phyloP scores from a whole-genome alignment of 2,888 invertebrate genomes.

The Halictus quadricinctus region DNA sequence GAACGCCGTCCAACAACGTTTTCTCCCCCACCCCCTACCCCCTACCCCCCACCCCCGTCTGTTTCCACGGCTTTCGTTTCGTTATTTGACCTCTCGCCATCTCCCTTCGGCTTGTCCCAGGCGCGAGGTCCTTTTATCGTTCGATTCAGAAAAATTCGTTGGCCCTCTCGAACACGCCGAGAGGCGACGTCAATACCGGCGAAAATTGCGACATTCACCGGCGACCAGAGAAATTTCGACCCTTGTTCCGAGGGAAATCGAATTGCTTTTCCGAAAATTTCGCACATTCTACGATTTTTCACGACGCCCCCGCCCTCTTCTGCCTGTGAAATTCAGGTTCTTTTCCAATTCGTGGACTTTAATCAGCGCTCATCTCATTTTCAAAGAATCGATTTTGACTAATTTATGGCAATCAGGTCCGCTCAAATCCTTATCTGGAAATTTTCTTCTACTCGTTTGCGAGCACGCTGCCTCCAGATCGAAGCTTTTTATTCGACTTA shows the following conservation, averaged over 20 bases:
- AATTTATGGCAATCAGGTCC: too few species aligned
- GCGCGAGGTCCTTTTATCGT: not conserved
- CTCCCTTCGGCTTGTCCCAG: not conserved
- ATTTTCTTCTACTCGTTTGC: too few species aligned
- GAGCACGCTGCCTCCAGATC: too few species aligned
- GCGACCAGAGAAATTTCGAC: slow-evolving; percentile 1
- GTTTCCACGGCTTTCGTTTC: not conserved
- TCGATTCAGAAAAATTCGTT: slow-evolving; percentile 7
- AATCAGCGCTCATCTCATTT: too few species aligned
- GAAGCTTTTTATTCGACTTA: too few species aligned
- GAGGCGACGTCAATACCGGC: slow-evolving; percentile 8
- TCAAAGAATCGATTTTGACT: too few species aligned
- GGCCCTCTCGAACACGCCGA: not conserved
- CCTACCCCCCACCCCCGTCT: too few species aligned
- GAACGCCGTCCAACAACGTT: slow-evolving; percentile 37
- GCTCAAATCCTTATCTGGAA: too few species aligned
- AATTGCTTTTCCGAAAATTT: not conserved
- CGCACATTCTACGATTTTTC: not conserved
- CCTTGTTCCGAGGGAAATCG: slow-evolving; percentile 14
- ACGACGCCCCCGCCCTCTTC: too few species aligned
- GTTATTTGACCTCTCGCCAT: slow-evolving; percentile 2
- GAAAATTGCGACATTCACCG: slow-evolving; percentile 12
- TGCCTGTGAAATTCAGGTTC: too few species aligned
- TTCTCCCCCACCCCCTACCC: too few species aligned
- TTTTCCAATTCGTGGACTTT: too few species aligned